Evolutionary conservation across 2,888 invertebrate species (phyloP), one percentile per base, ranked within the genome.

Genomic region (Chymomyza procnemis): DNA sequence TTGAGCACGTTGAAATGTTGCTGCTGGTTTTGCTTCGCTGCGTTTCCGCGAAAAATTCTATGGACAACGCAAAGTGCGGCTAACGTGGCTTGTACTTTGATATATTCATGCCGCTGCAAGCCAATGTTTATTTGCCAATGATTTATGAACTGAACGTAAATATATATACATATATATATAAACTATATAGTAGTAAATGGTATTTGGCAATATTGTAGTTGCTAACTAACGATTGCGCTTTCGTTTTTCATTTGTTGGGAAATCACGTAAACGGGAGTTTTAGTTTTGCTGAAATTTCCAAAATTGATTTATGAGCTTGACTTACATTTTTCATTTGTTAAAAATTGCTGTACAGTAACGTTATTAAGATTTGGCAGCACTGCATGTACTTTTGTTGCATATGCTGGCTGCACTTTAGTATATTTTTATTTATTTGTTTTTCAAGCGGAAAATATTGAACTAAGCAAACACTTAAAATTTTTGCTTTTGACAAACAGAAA

Each of bases 41-140:
- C 8, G 18, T 21, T 54, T 50, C 50, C 75, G 64, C 67, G 75
- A 66, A 63, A 74, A 67, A 64, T 68, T 67, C 50, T 65, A 46
- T 65, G 46, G n/a, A n/a, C n/a, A n/a, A n/a, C n/a, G n/a, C n/a
- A n/a, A n/a, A n/a, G n/a, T n/a, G n/a, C n/a, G n/a, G 64, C 46
- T 52, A 64, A 21, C 60, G 34, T 22, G 18, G 54, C 54, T 19
- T 54, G 1, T 54, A 6, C 54, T 18, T n/a, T 54, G 54, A 18
- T 54, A 14, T 21, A 21, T 87, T 81, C 69, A 77, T 75, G 77
- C 82, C 73, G 73, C 71, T 58, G 67, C 9, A 64, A 67, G 9
- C 19, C 65, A 76, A 76, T 76, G 70, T 76, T 74, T 76, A 72
- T 64, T 79, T 72, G 47, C 41, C 41, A 16, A 46, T 72, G 72